These are phyloP conservation scores for Andrena fulva DNA, from an alignment of 2,888 invertebrate genomes.

Conservation along the genomic window DNA sequence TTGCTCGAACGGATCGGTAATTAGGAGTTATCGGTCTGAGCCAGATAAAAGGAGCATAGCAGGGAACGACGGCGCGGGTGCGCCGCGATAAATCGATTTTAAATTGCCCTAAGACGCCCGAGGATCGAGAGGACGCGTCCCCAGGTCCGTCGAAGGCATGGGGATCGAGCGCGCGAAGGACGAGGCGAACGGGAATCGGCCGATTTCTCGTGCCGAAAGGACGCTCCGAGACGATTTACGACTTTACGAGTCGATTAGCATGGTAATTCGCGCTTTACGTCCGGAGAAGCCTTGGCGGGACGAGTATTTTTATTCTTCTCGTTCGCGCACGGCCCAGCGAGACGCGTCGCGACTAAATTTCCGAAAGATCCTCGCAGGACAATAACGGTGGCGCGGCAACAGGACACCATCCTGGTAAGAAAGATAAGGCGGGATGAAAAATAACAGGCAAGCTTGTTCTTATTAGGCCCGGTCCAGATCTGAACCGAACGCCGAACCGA, in stretches of 20 bases:
- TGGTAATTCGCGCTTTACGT: conserved; percentile 77
- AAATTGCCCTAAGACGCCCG: conserved; percentile 18
- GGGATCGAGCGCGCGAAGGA: conserved; percentile 51
- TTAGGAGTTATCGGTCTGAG: conserved; percentile 15
- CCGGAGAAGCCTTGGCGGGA: conserved; percentile 69
- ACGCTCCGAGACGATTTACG: conserved; percentile 75
- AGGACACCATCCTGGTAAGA: not conserved
- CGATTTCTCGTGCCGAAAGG: conserved; percentile 68
- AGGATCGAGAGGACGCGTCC: conserved; percentile 16
- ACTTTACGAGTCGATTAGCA: conserved; percentile 80
- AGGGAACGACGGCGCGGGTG: not conserved
- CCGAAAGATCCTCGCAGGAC: conserved; percentile 27
- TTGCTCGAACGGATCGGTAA: not conserved
- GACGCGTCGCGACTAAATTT: conserved; percentile 44
- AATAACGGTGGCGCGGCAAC: not conserved
- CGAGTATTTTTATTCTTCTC: conserved; percentile 69
- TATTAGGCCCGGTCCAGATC: not conserved
- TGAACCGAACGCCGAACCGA: too few species aligned
- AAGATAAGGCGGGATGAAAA: conserved; percentile 16
- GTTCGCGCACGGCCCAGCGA: conserved; percentile 16
- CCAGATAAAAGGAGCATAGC: not conserved
- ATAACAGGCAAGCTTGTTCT: conserved; percentile 5
- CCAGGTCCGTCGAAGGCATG: conserved; percentile 7
- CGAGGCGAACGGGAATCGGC: conserved; percentile 52
- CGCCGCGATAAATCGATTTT: conserved; percentile 27